phyloP scores from a whole-genome alignment of 2,113 vertebrate genomes.

The Neolamprologus variostigma region DNA sequence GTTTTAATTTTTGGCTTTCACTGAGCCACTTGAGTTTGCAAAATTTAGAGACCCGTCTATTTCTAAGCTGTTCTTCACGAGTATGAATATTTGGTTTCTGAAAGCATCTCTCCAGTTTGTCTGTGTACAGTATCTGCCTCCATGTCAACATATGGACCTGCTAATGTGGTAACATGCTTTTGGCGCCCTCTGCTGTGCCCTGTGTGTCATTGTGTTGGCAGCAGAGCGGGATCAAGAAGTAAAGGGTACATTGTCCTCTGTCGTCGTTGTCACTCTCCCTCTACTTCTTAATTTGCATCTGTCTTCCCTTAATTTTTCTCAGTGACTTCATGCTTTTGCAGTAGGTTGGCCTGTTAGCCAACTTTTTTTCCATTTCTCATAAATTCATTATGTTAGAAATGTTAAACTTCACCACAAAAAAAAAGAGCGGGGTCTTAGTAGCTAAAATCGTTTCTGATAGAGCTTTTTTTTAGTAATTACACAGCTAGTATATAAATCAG shows the following conservation, averaged over 20 bases:
- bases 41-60: background rate
- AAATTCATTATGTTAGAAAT: slow-evolving; percentile 5
- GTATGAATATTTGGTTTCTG: background rate
- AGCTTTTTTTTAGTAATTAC: background rate
- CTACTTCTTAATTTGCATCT: slow-evolving; percentile 23
- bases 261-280: background rate
- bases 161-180: slow-evolving; percentile 1
- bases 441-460: background rate
- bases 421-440: slow-evolving; percentile 4
- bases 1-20: background rate
- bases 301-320: background rate
- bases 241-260: background rate
- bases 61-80: background rate
- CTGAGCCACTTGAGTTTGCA: background rate
- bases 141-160: slow-evolving; percentile 2
- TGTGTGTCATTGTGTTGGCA: background rate
- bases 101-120: background rate
- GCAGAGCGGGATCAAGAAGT: slow-evolving; percentile 4
- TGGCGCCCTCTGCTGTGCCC: slow-evolving; percentile 49
- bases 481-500: background rate
- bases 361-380: slow-evolving; percentile 19
- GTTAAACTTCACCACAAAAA: slow-evolving; percentile 49
- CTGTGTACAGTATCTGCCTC: slow-evolving; percentile 25
- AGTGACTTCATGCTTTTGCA: slow-evolving; percentile 18
- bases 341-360: slow-evolving; percentile 10